Base-by-base conservation (phyloP, 2,888 invertebrate species). In the Micoletzkya japonica region DNA sequence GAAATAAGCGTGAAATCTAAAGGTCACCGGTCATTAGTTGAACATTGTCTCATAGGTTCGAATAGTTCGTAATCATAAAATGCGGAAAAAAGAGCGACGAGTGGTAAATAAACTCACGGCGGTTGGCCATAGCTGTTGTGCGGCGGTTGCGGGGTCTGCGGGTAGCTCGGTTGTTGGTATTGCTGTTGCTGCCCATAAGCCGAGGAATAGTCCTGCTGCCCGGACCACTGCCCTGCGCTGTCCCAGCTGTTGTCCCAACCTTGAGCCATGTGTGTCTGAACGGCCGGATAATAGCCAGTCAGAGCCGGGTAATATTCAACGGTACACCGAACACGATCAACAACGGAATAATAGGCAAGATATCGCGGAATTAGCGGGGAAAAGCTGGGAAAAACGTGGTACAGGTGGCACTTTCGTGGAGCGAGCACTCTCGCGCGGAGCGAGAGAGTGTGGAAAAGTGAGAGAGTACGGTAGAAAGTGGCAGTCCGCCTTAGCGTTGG, bases 231-330 rank as follows among this genome's bases (percentile, higher is more conserved):
- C 30, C 57, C 57, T 44, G 37, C 34, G 30, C 28, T 57, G 24
- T 67, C 67, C 67, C 67, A 67, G 10, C 37, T 49, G 30, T 67
- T 67, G 32, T 67, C 67, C 67, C 67, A 67, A 17, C 67, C 67
- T 67, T 67, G 67, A 57, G 67, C 56, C 67, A 67, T 67, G 57
- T 57, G 57, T 30, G 30, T 2, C 44, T n/a, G 17, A 60, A 44
- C 10, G 20, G 10, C 20, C 10, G 20, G 20, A 44, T 44, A 14
- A 44, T 20, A 44, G 20, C 10, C 10, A 44, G 20, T 44, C 44
- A 44, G 10, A 20, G 24, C 36, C 7, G 17, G 20, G 26, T 4
- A 39, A 57, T 14, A 30, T 57, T n/a, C 20, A 30, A 57, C 2
- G 20, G 37, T 26, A 37, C 10, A 14, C 10, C 58, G 14, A 2